Conservation (phyloP, 1,140 invertebrate genomes). For the Oncopodura yosiiana region DNA sequence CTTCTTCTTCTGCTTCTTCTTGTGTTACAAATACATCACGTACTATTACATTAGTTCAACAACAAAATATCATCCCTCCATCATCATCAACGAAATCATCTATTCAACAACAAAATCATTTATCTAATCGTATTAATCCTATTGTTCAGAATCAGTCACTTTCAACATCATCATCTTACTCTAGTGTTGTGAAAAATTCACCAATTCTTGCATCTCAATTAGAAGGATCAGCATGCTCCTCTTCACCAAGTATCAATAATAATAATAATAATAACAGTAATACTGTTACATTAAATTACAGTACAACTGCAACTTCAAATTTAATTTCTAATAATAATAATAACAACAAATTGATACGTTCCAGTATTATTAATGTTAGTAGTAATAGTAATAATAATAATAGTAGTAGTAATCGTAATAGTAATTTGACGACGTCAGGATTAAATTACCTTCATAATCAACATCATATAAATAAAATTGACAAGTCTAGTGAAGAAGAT, state of each 20-base stretch:
- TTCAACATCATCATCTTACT: not conserved
- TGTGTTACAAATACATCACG: not conserved
- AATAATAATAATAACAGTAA: not conserved
- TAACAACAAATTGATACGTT: constrained; percentile 1
- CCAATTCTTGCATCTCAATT: constrained; percentile 33
- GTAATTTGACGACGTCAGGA: not conserved
- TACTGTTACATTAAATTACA: not conserved
- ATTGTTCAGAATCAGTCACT: constrained; percentile 3
- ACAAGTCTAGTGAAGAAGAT: constrained; percentile 14
- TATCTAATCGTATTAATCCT: no score
- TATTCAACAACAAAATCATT: constrained; percentile 4
- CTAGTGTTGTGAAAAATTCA: constrained; percentile 25
- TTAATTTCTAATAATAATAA: constrained; percentile 8
- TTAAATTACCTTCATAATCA: constrained; percentile 18
- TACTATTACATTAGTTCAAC: not conserved
- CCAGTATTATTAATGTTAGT: no score
- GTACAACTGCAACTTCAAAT: constrained; percentile 2
- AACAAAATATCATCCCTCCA: no score
- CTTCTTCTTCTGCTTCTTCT: not conserved
- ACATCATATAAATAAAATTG: constrained; percentile 2
- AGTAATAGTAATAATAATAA: no score
- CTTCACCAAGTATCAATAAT: not conserved
- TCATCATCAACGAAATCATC: not conserved
- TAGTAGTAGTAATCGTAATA: no score
- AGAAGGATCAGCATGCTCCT: constrained; percentile 19